phyloP scores from a whole-genome alignment of 2,113 vertebrate species.

The Charadrius vociferus region DNA sequence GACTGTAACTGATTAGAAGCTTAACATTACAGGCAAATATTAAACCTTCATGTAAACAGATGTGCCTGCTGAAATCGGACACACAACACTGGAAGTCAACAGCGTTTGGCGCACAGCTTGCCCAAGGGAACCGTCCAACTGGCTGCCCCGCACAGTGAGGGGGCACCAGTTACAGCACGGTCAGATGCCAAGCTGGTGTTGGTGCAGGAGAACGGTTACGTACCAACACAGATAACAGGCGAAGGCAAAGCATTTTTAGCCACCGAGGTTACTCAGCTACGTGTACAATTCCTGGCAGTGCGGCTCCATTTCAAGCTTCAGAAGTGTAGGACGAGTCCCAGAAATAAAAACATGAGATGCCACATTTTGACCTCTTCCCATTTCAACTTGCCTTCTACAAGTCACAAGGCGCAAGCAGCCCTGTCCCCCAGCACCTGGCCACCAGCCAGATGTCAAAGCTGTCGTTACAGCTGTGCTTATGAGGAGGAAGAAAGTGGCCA shows the following conservation, averaged over 20 bases:
- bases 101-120: rapidly evolving
- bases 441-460: not conserved
- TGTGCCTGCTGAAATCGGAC: not conserved
- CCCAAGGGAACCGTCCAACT: not conserved
- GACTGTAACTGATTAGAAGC: not conserved
- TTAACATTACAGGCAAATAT: not conserved
- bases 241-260: not conserved
- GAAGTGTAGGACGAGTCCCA: not conserved
- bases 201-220: not conserved
- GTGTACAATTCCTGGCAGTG: not conserved
- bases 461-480: not conserved
- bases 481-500: not conserved
- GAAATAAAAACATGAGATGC: not conserved
- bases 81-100: not conserved
- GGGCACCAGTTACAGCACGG: not conserved
- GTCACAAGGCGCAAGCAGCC: not conserved
- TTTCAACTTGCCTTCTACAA: not conserved
- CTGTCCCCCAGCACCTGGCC: not conserved
- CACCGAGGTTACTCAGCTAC: not conserved
- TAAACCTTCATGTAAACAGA: not conserved
- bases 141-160: not conserved
- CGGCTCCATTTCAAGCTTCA: not conserved
- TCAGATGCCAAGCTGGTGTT: not conserved
- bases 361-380: not conserved
- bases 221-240: not conserved